Percentiles rank a stretch among this genome's conserved stretches.
These are phyloP conservation scores for Cerastoderma edule DNA, from an alignment of 2,888 invertebrate species.

Conservation along the genomic window DNA sequence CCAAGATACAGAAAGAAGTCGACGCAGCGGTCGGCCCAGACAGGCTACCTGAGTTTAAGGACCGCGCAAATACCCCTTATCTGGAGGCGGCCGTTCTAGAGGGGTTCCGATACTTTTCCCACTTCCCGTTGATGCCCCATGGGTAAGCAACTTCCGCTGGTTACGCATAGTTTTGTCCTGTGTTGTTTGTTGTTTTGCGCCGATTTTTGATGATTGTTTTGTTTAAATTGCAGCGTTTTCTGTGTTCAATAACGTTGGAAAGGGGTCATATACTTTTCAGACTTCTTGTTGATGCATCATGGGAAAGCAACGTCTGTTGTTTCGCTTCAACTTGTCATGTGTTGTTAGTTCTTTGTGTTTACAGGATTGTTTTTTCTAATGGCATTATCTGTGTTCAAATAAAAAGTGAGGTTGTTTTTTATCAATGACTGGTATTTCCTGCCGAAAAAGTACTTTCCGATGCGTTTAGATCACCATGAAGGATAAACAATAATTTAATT, in stretches of 20 bases:
- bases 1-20: conserved; percentile 20
- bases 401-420: too few species aligned
- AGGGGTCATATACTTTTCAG: background rate
- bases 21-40: conserved; percentile 17
- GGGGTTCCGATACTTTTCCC: conserved; percentile 8
- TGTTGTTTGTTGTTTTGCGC: background rate
- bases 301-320: background rate
- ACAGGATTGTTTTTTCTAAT: too few species aligned
- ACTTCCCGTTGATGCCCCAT: conserved; percentile 31
- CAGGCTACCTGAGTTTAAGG: conserved; percentile 25
- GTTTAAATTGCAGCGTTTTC: background rate
- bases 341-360: too few species aligned
- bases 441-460: too few species aligned
- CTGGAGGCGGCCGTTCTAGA: conserved; percentile 27
- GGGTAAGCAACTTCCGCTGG: too few species aligned
- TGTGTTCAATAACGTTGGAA: background rate
- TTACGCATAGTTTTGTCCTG: too few species aligned
- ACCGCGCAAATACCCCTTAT: conserved; percentile 21
- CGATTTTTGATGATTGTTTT: background rate
- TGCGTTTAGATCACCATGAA: too few species aligned
- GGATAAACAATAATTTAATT: too few species aligned
- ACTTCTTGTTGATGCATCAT: background rate
- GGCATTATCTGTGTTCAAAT: too few species aligned
- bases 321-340: background rate
- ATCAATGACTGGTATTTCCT: too few species aligned